These are phyloP conservation scores for Thelaira solivaga DNA, from an alignment of 2,888 invertebrate species.

Conservation along the genomic window DNA sequence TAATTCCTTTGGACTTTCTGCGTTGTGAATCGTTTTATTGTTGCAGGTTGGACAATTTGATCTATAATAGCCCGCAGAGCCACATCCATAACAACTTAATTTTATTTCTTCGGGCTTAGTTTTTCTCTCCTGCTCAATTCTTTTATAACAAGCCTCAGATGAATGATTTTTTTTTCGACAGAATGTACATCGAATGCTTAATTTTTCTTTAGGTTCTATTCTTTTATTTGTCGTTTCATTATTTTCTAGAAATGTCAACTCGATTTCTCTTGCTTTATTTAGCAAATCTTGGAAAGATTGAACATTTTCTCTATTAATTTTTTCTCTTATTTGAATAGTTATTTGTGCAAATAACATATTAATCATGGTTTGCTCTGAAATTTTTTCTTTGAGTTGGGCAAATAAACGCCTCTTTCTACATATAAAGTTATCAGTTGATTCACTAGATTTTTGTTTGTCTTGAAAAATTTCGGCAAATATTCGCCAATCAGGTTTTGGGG, in stretches of 20 bases:
- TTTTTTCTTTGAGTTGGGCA: not conserved
- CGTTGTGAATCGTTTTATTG: not conserved
- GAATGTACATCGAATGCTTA: too few species aligned
- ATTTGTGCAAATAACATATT: constrained; percentile 13
- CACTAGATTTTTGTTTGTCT: not conserved
- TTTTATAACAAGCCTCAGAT: constrained; percentile 24
- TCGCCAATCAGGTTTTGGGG: not conserved
- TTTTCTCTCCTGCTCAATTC: not conserved
- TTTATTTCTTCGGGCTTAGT: not conserved
- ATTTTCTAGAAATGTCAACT: too few species aligned
- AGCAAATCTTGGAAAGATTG: not conserved
- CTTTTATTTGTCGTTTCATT: not conserved
- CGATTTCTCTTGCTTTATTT: too few species aligned
- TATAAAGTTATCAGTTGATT: not conserved
- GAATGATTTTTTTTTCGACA: constrained; percentile 11
- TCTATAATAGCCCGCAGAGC: constrained; percentile 11
- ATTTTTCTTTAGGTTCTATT: not conserved
- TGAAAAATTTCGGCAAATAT: not conserved
- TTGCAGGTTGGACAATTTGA: constrained; percentile 21
- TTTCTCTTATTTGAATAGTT: not conserved
- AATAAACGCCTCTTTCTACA: constrained; percentile 1
- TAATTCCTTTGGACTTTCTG: constrained; percentile 18
- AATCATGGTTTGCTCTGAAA: not conserved
- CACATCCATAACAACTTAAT: constrained; percentile 19
- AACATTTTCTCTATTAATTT: not conserved